Evolutionary conservation across 1,140 invertebrate genomes (phyloP).

Genomic region (Drosophila punjabiensis): DNA sequence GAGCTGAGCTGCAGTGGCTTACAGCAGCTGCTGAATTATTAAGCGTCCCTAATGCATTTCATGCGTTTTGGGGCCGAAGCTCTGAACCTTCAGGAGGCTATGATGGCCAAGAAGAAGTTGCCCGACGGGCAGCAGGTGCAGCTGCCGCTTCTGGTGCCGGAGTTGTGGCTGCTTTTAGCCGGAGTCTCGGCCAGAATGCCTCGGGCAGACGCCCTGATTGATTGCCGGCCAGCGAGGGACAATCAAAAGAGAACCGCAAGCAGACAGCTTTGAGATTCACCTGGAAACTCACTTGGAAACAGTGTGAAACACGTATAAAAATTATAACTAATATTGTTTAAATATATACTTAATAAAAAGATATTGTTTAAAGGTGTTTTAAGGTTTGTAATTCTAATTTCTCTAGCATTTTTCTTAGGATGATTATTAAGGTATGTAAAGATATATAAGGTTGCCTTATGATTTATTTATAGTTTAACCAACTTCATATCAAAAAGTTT

Average conservation of each 20-base stretch:
- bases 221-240: conserved; percentile 43
- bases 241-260: conserved; percentile 34
- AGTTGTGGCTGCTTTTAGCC: conserved; percentile 70
- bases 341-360: not conserved
- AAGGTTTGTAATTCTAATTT: not conserved
- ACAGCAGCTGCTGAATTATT: conserved; percentile 65
- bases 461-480: not conserved
- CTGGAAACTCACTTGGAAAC: not conserved
- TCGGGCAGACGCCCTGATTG: conserved; percentile 39
- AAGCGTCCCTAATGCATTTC: conserved; percentile 73
- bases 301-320: not conserved
- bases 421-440: too few species aligned
- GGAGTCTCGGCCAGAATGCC: conserved; percentile 14
- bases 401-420: not conserved
- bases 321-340: not conserved
- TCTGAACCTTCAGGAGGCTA: conserved; percentile 32
- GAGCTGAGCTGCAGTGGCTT: conserved; percentile 34
- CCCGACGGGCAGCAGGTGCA: conserved; percentile 22
- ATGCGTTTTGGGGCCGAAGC: conserved; percentile 58
- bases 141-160: conserved; percentile 1
- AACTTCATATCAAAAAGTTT: not conserved
- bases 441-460: too few species aligned
- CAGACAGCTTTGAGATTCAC: conserved; percentile 11
- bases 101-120: conserved; percentile 36
- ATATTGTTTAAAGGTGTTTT: not conserved